Base-by-base conservation (phyloP, 2,113 vertebrate species). In the Rana temporaria region DNA sequence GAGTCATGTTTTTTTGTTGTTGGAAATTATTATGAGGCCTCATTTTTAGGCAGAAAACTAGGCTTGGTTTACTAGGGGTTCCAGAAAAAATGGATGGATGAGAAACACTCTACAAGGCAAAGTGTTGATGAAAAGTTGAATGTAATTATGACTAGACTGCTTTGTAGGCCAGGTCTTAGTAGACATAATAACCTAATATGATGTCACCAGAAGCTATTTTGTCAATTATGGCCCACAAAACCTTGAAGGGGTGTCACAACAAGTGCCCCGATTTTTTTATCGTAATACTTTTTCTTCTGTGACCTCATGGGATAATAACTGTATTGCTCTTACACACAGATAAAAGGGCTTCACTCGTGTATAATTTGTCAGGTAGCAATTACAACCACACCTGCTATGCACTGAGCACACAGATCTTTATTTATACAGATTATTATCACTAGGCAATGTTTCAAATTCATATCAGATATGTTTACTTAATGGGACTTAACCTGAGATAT, bases 401-500 rank as follows among this genome's bases (percentile, higher is more conserved):
- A 22, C 4, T 38, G 52, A 55, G 6, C 70, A 57, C 52, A 73
- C 0, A 32, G 72, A 69, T 75, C 32, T 59, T 42, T 75, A 62
- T 75, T 60, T 75, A 42, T 22, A 75, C 30, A 42, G 55, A 60
- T 32, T 75, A 57, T 60, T 62, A 62, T 62, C 72, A 62, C 19
- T 16, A 60, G 72, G 72, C 56, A 62, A 16, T 15, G 71, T 26
- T n/a, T 12, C 19, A 8, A 17, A 42, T 2, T 18, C 22, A 60
- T 42, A 59, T 42, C 32, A 42, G 72, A 42, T 24, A 24, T 74
- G 71, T 75, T 75, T 75, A 42, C 57, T 22, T 74, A 60, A 16
- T 74, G 71, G 71, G 71, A 74, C 71, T 60, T 59, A 60, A 75
- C 72, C 32, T 38, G 56, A 16, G 56, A 38, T 75, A 75, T 73